Evolutionary conservation across 2,797 vertebrate species (phyloP).

Genomic region (Caiman crocodilus): DNA sequence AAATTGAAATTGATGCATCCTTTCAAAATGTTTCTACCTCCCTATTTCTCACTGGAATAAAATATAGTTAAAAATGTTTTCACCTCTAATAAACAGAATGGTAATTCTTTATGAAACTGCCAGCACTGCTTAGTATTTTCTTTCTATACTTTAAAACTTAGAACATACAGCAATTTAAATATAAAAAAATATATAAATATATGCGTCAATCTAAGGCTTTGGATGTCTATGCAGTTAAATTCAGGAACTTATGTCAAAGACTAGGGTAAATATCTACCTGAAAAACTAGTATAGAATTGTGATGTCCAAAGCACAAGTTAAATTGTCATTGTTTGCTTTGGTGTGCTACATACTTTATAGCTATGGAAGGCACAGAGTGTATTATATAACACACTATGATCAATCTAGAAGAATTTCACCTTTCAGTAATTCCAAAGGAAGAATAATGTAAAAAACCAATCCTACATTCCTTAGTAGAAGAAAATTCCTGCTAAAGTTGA

Average conservation of each 20-base stretch:
- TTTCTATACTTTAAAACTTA: background rate
- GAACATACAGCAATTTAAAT: background rate
- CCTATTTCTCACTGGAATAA: too few species aligned
- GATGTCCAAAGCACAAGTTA: background rate
- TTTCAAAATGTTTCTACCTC: too few species aligned
- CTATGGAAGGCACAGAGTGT: background rate
- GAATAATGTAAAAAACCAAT: background rate
- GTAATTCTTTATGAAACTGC: background rate
- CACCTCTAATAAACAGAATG: background rate
- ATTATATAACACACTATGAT: background rate
- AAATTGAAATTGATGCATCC: too few species aligned
- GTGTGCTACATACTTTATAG: background rate
- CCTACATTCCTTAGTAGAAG: background rate
- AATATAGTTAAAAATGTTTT: too few species aligned
- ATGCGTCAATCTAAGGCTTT: background rate
- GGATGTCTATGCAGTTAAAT: background rate
- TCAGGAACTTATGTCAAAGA: background rate
- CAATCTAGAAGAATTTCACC: background rate
- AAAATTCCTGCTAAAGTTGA: background rate
- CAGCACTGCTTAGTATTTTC: background rate
- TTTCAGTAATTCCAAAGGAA: background rate
- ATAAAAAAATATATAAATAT: background rate
- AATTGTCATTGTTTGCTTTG: background rate
- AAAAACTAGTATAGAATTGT: background rate
- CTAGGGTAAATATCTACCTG: conserved; percentile 1